Percentiles rank a stretch among this genome's conserved stretches.
Conservation (phyloP, 30 jellyfish, hydroid and myxozoan species). For the Chrysaora quinquecirrha region DNA sequence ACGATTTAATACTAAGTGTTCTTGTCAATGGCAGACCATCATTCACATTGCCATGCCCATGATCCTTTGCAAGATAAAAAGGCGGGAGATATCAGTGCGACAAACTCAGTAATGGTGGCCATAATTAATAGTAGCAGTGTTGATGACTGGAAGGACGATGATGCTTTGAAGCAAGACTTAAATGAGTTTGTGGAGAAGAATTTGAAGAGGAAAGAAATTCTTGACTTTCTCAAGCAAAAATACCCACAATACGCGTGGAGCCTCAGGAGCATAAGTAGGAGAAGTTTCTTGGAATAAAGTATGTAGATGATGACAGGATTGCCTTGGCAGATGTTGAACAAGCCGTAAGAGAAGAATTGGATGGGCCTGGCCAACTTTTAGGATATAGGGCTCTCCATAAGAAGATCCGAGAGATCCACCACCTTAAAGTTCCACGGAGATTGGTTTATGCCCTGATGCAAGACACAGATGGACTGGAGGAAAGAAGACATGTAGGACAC, state of each 20-base stretch:
- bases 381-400: constrained; percentile 45
- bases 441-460: constrained; percentile 23
- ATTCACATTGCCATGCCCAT: not conserved
- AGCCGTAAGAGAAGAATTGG: constrained; percentile 41
- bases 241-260: constrained; percentile 54
- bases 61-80: not conserved
- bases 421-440: constrained; percentile 31
- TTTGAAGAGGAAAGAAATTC: constrained; percentile 20
- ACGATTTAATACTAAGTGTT: too few relatives aligned
- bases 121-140: not conserved
- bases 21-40: constrained; percentile 4
- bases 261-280: constrained; percentile 44
- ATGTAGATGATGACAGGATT: constrained; percentile 10
- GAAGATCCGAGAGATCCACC: constrained; percentile 19
- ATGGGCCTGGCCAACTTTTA: constrained; percentile 43
- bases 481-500: constrained; percentile 21
- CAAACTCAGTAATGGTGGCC: constrained; percentile 4
- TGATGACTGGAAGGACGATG: constrained; percentile 27
- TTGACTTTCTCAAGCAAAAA: constrained; percentile 9
- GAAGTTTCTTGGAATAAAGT: constrained; percentile 49
- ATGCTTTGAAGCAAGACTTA: constrained; percentile 11
- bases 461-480: constrained; percentile 44
- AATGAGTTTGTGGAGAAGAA: constrained; percentile 27
- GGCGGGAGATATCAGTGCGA: not conserved
- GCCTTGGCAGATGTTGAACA: constrained; percentile 20